A percentile compares a stretch with the other conserved stretches of the same genome.
These are phyloP conservation scores for Chloroceryle inda DNA, from an alignment of 2,797 vertebrate species.

Conservation along the genomic window DNA sequence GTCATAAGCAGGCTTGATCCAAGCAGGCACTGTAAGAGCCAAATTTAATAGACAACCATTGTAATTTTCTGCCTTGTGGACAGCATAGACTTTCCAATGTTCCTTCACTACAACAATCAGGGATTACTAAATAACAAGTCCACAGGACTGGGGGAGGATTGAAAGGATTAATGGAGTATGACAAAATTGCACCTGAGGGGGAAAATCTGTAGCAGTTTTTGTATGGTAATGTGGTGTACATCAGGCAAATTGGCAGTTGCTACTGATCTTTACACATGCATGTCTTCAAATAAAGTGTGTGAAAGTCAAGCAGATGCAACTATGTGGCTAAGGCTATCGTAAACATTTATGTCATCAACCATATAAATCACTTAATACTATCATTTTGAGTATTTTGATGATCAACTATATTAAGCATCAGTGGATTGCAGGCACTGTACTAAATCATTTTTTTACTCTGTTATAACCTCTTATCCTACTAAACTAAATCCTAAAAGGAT, in stretches of 20 bases:
- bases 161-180: slow-evolving; percentile 91
- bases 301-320: slow-evolving; percentile 56
- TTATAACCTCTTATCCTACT: slow-evolving; percentile 33
- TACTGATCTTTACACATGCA: slow-evolving; percentile 68
- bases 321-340: slow-evolving; percentile 55
- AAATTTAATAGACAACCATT: slow-evolving; percentile 83
- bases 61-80: slow-evolving; percentile 86
- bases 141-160: slow-evolving; percentile 82
- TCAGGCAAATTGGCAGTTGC: slow-evolving; percentile 66
- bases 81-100: slow-evolving; percentile 86
- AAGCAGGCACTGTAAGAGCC: slow-evolving; percentile 77
- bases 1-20: slow-evolving; percentile 73
- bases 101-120: slow-evolving; percentile 88
- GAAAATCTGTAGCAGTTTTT: slow-evolving; percentile 86
- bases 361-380: slow-evolving; percentile 52
- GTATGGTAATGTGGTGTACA: slow-evolving; percentile 76
- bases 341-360: slow-evolving; percentile 65
- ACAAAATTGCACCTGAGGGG: slow-evolving; percentile 89
- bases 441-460: slow-evolving; percentile 45
- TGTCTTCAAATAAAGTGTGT: slow-evolving; percentile 63
- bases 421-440: background rate
- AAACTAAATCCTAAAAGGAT: slow-evolving; percentile 64
- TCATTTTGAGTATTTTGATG: slow-evolving; percentile 31
- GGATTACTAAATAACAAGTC: slow-evolving; percentile 86
- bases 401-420: slow-evolving; percentile 5